These are phyloP conservation scores for Achatina immaculata DNA, from an alignment of 1,140 invertebrate species.

Conservation along the genomic window DNA sequence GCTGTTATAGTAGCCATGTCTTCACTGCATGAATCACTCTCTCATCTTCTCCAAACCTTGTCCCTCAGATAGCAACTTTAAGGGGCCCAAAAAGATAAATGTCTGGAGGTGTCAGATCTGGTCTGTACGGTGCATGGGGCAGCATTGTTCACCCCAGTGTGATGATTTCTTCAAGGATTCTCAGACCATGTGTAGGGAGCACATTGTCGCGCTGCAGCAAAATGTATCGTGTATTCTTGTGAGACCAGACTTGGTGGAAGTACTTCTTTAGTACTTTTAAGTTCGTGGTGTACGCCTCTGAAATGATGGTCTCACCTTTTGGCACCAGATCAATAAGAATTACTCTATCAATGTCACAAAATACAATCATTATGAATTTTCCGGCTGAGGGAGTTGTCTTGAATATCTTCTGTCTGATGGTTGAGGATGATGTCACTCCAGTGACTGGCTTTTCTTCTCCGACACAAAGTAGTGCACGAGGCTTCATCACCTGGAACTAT, in stretches of 20 bases:
- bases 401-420: not conserved
- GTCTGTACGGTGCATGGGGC: not conserved
- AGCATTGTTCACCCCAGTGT: not conserved
- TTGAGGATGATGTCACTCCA: not conserved
- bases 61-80: not conserved
- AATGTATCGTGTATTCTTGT: not conserved
- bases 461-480: not conserved
- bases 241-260: not conserved
- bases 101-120: not conserved
- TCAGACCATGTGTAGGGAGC: not conserved
- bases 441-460: not conserved
- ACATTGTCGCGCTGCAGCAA: not conserved
- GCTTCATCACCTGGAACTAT: slow-evolving; percentile 3
- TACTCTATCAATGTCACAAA: not conserved
- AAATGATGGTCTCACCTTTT: not conserved
- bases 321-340: not conserved
- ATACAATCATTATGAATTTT: slow-evolving; percentile 3
- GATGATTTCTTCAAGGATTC: not conserved
- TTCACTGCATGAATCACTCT: not conserved
- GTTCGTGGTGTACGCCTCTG: too few species aligned
- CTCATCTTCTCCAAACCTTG: not conserved
- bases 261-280: not conserved
- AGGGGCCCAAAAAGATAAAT: not conserved
- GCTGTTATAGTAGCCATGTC: not conserved
- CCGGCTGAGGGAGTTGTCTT: not conserved